Evolutionary conservation across 2,797 vertebrate species (phyloP).

Genomic region (Helarctos malayanus): DNA sequence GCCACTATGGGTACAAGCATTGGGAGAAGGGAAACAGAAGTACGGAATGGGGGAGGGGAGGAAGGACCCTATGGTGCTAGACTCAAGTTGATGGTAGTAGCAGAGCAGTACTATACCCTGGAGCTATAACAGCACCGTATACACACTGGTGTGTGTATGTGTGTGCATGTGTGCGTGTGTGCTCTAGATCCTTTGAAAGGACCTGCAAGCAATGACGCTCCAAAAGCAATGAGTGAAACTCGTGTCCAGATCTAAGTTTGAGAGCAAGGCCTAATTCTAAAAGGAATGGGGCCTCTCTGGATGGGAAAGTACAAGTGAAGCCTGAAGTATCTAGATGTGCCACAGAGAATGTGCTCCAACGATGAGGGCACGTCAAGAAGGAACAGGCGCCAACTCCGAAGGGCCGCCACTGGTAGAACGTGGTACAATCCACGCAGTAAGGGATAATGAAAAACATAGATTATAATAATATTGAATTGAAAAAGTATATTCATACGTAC

Average conservation of each 20-base stretch:
- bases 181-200: not conserved
- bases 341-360: not conserved
- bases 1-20: not conserved
- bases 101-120: no score
- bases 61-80: not conserved
- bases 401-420: not conserved
- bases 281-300: not conserved
- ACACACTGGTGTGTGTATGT: not conserved
- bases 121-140: not conserved
- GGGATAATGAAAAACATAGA: not conserved
- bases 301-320: not conserved
- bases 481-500: not conserved
- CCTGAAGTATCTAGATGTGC: not conserved
- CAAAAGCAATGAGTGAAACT: not conserved
- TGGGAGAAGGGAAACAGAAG: not conserved
- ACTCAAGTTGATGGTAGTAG: not conserved
- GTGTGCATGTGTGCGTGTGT: no score
- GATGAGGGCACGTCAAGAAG: not conserved
- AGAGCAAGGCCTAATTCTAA: not conserved
- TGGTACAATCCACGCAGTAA: not conserved
- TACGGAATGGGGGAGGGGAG: not conserved
- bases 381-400: not conserved
- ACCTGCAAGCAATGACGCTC: not conserved
- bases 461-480: not conserved
- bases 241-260: not conserved